Percentiles rank a stretch among this genome's conserved stretches.
phyloP scores from a whole-genome alignment of 1,140 invertebrate species.

The Euura lappo region DNA sequence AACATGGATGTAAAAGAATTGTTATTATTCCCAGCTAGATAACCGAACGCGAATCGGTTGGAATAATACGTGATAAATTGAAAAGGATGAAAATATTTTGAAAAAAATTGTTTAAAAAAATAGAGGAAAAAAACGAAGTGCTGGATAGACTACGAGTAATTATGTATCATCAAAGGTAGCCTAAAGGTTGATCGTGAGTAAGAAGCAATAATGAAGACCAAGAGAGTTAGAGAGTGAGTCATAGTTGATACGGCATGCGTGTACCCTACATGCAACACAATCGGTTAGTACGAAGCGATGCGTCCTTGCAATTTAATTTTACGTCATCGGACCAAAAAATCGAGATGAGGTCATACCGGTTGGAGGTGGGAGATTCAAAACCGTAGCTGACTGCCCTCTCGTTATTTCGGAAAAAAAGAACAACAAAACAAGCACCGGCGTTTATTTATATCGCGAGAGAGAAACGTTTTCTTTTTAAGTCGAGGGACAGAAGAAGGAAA shows the following conservation, averaged over 20 bases:
- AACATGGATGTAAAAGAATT: neutral
- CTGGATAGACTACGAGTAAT: too few relatives aligned
- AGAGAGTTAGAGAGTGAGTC: neutral
- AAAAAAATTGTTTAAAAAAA: too few relatives aligned
- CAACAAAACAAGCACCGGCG: too few relatives aligned
- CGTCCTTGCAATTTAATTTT: slow-evolving; percentile 8
- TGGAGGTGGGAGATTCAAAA: too few relatives aligned
- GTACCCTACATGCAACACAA: neutral
- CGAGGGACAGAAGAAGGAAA: slow-evolving; percentile 8
- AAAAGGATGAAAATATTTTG: too few relatives aligned
- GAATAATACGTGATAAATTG: too few relatives aligned
- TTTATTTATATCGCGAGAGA: neutral
- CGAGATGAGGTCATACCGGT: slow-evolving; percentile 7
- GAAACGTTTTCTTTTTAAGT: neutral
- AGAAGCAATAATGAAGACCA: neutral
- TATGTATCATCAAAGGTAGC: neutral
- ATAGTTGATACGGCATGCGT: neutral
- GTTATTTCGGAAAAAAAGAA: too few relatives aligned
- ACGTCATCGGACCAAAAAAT: slow-evolving; percentile 3
- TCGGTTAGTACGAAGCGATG: neutral
- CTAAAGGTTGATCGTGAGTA: neutral
- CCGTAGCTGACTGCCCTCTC: too few relatives aligned
- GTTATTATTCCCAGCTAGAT: neutral
- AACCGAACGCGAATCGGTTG: too few relatives aligned
- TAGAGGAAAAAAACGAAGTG: too few relatives aligned